These are phyloP conservation scores for Epicampocera succincta DNA, from an alignment of 2,888 invertebrate species.

Conservation along the genomic window DNA sequence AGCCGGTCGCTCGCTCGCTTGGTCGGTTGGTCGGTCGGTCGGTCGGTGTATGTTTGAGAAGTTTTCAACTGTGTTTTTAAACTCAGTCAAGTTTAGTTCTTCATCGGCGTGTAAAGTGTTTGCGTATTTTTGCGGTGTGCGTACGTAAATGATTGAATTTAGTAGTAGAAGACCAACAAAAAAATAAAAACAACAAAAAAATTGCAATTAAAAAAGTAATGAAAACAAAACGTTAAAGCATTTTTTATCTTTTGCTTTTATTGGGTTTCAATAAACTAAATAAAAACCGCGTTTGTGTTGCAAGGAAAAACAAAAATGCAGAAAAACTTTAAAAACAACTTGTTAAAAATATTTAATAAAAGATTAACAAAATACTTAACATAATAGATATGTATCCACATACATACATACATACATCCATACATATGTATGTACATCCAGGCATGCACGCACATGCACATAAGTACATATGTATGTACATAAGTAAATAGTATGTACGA, in stretches of 20 bases:
- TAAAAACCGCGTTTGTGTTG: conserved; percentile 50
- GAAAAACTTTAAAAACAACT: conserved; percentile 18
- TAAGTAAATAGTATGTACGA: too few relatives aligned
- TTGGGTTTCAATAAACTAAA: conserved; percentile 51
- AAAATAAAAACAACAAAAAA: too few relatives aligned
- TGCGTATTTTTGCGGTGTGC: conserved; percentile 72
- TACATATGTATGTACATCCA: too few relatives aligned
- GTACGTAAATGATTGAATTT: conserved; percentile 31
- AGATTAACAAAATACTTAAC: conserved; percentile 2
- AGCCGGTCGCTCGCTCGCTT: conserved; percentile 63
- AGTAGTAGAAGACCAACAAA: too few relatives aligned
- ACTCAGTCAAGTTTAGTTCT: conserved; percentile 72
- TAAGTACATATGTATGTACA: too few relatives aligned
- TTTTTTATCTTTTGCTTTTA: conserved; percentile 49
- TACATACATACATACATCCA: too few relatives aligned
- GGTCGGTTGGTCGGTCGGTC: conserved; percentile 65
- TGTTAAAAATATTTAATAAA: conserved; percentile 12
- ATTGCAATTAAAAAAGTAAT: conserved; percentile 26
- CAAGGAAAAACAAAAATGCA: conserved; percentile 18
- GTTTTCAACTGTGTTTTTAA: conserved; percentile 58
- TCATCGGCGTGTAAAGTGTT: conserved; percentile 75
- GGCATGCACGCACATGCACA: too few relatives aligned
- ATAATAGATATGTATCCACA: too few relatives aligned
- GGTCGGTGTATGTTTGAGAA: conserved; percentile 68
- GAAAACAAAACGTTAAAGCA: conserved; percentile 56